Evolutionary conservation across 2,888 invertebrate genomes (phyloP), one percentile per base, ranked within the genome.

Genomic region (Drosophila longiperda): DNA sequence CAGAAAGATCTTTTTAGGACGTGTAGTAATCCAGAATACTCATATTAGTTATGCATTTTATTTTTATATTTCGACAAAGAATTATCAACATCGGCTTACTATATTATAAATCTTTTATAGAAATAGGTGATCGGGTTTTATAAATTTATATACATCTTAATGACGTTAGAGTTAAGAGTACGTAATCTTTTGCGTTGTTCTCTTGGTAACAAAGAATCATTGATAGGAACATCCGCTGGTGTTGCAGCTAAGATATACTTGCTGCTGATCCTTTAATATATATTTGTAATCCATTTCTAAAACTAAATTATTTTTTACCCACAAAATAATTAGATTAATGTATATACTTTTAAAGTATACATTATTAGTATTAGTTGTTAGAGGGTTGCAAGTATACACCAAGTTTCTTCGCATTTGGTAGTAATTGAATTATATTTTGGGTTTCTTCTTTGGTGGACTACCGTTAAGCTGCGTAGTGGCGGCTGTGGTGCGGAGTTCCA

Each of bases 381-480:
- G 4, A 23, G 15, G n/a, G n/a, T 9, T 5, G 40, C n/a, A n/a
- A 40, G 40, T 40, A n/a, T 4, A 17, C 40, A 40, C 40, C 5
- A 5, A 40, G 40, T 11, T 9, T n/a, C n/a, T 11, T 5, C 2
- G n/a, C n/a, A 40, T n/a, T 40, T 40, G 40, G 5, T 29, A 7
- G 17, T 23, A 23, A 45, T 45, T 45, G 20, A 45, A 45, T 45
- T 45, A 45, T 8, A n/a, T 7, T 34, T 32, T 67, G 15, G 0
- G 5, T 38, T 32, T 54, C 26, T 66, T 66, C 3, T 15, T 23
- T 8, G 53, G 32, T 36, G 45, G 68, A 6, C 9, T 32, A 0
- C 12, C 64, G 4, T 3, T 6, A 5, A 66, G 1, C 3, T 8
- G n/a, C 8, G 1, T 12, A 1, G 1, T 2, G 12, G 38, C 66